These are phyloP conservation scores for Dusona sp. DNA, from an alignment of 2,888 invertebrate genomes.

Conservation along the genomic window DNA sequence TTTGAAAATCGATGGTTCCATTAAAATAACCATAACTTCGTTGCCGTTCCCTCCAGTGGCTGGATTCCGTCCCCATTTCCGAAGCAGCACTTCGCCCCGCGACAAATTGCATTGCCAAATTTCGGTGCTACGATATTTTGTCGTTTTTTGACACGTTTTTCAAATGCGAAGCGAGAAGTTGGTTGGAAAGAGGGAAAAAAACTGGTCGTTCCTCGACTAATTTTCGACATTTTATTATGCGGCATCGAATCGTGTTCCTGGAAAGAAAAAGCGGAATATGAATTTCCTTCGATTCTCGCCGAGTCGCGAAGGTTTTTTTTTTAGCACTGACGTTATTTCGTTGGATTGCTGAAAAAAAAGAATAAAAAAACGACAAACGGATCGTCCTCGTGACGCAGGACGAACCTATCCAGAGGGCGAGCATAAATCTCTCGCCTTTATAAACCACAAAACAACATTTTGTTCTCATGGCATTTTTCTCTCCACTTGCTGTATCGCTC, in stretches of 20 bases:
- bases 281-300: background rate
- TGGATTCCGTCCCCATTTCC: background rate
- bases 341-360: background rate
- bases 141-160: background rate
- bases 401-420: background rate
- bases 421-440: slow-evolving; percentile 3
- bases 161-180: background rate
- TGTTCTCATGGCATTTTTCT: background rate
- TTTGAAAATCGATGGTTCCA: background rate
- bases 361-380: background rate
- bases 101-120: background rate
- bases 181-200: background rate
- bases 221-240: background rate
- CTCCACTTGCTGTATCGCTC: background rate
- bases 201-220: background rate
- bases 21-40: background rate
- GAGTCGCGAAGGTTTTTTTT: background rate
- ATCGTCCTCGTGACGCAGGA: slow-evolving; percentile 26
- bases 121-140: background rate
- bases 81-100: background rate
- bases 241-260: background rate
- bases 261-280: background rate
- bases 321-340: background rate
- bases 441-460: background rate
- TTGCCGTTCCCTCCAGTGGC: background rate